Evolutionary conservation across 2,113 vertebrate genomes (phyloP), one percentile per base, ranked within the genome.

Genomic region (Podiceps cristatus): DNA sequence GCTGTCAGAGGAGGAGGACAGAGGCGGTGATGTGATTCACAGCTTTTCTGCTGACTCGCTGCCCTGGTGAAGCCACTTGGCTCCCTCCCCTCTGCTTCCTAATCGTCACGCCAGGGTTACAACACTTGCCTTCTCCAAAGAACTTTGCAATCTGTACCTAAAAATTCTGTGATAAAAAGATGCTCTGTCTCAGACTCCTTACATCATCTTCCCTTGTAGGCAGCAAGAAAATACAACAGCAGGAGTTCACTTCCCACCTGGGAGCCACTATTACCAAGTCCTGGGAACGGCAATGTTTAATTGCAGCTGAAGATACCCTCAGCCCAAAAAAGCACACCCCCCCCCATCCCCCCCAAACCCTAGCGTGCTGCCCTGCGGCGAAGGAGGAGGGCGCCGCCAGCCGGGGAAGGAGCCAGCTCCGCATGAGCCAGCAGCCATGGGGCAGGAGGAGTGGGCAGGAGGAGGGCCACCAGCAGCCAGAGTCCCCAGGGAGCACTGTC

Each of bases 1-100:
- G 88, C 33, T 59, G 50, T n/a, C 45, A 56, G 44, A 69, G n/a
- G 24, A 74, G 37, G 44, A 96, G 52, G 27, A 60, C 40, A 19
- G 53, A 58, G 47, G 78, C 40, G 74, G 29, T 29, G 27, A 86
- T 1, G 5, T 35, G 63, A 95, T 64, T 85, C 71, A 85, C 11
- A 42, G 42, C 40, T 82, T 81, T 95, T 81, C 80, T 95, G 90
- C 96, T 96, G 95, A 92, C 56, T 95, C 2, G 22, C 49, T 82
- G 80, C n/a, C 7, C 18, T 8, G 16, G 42, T 71, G 50, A 86
- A 93, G 18, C 58, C 73, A 67, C 44, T 42, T 66, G 58, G 59
- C 49, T 96, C 49, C 50, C 77, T 64, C n/a, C 44, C 40, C 20
- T 79, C 74, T 11, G 47, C 76, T 96, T 86, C 72, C 81, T 94